Evolutionary conservation across 2,113 vertebrate species (phyloP).

Genomic region (western clawed frog (Xenopus tropicalis)): UCB_Xtro_10.0 CM004445.2:28194001-28194500

Average conservation of each 20-base stretch:
- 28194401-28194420: too few relatives aligned
- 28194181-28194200: slow-evolving; percentile 59
- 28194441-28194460: too few relatives aligned
- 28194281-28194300: too few relatives aligned
- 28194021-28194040: slow-evolving; percentile 52
- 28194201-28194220: slow-evolving; percentile 55
- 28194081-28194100: slow-evolving; percentile 56
- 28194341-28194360: too few relatives aligned
- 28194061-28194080: slow-evolving; percentile 54
- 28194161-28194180: background rate
- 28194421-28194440: too few relatives aligned
- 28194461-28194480: too few relatives aligned
- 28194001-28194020: background rate
- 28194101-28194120: slow-evolving; percentile 48
- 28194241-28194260: background rate
- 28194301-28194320: too few relatives aligned
- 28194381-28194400: too few relatives aligned
- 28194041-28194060: background rate
- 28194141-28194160: slow-evolving; percentile 3
- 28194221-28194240: slow-evolving; percentile 43
- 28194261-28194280: background rate
- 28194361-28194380: too few relatives aligned
- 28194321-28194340: too few relatives aligned
- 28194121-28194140: slow-evolving; percentile 55
- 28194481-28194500: too few relatives aligned